Percentiles rank a stretch among this genome's conserved stretches.
Conservation (phyloP, 2,888 invertebrate species). For the Linhomoeus sp. region DNA sequence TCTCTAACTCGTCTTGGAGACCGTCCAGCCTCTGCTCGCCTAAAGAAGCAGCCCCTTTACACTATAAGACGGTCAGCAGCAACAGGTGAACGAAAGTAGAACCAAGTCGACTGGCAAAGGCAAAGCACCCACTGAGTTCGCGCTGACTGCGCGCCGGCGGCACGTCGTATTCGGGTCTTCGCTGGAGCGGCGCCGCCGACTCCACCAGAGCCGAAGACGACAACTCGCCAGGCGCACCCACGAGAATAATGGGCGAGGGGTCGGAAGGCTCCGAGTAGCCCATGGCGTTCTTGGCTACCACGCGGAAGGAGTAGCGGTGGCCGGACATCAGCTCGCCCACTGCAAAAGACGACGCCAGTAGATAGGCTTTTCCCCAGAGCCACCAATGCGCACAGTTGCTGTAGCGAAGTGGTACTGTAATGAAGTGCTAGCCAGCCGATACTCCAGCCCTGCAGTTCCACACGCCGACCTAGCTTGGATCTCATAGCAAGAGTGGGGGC, state of each 20-base stretch:
- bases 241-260: conserved; percentile 10
- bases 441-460: background rate
- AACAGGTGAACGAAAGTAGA: too few relatives aligned
- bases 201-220: background rate
- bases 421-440: background rate
- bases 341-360: conserved; percentile 6
- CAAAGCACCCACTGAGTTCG: too few relatives aligned
- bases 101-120: too few relatives aligned
- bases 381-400: background rate
- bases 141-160: too few relatives aligned
- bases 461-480: too few relatives aligned
- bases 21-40: background rate
- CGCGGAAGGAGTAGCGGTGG: conserved; percentile 24
- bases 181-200: too few relatives aligned
- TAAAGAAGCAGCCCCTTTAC: too few relatives aligned
- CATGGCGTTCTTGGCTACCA: conserved; percentile 22
- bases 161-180: too few relatives aligned
- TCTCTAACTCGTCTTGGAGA: conserved; percentile 22
- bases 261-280: conserved; percentile 22
- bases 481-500: too few relatives aligned
- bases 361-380: background rate
- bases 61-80: too few relatives aligned
- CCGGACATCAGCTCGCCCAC: conserved; percentile 22
- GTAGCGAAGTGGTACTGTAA: background rate
- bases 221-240: background rate